Percentiles rank a stretch among this genome's conserved stretches.
Evolutionary conservation across 2,888 invertebrate species (phyloP).

Genomic region (Watsonalla binaria): DNA sequence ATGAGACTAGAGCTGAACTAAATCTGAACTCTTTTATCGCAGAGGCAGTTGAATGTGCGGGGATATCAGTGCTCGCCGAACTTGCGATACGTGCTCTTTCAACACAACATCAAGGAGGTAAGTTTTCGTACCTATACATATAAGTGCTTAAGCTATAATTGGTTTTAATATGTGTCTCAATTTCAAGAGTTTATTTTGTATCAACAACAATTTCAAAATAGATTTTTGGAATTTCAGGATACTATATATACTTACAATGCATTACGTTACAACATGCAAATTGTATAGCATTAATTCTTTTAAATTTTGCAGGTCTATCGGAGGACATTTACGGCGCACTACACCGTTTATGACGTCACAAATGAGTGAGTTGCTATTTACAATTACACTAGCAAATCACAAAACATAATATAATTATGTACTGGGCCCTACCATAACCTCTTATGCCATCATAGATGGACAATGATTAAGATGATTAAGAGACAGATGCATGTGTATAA

Average conservation of each 20-base stretch:
- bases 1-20: slow-evolving; percentile 15
- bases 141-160: slow-evolving; percentile 4
- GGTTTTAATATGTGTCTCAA: no score
- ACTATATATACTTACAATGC: no score
- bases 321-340: slow-evolving; percentile 91
- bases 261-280: no score
- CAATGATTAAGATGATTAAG: no score
- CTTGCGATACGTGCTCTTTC: slow-evolving; percentile 91
- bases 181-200: no score
- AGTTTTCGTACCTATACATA: slow-evolving; percentile 14
- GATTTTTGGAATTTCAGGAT: no score
- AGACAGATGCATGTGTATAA: no score
- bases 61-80: slow-evolving; percentile 92
- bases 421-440: no score
- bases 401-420: no score
- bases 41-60: slow-evolving; percentile 92
- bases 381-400: slow-evolving; percentile 15
- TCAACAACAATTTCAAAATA: no score
- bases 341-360: slow-evolving; percentile 94
- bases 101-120: slow-evolving; percentile 93
- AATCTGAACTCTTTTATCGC: slow-evolving; percentile 48
- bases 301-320: slow-evolving; percentile 85
- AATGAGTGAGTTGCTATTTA: slow-evolving; percentile 86
- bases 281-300: slow-evolving; percentile 21
- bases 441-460: no score